A percentile compares a stretch with the other conserved stretches of the same genome.
Conservation (phyloP, 1,140 invertebrate genomes). For the Tetraneura akinire region DNA sequence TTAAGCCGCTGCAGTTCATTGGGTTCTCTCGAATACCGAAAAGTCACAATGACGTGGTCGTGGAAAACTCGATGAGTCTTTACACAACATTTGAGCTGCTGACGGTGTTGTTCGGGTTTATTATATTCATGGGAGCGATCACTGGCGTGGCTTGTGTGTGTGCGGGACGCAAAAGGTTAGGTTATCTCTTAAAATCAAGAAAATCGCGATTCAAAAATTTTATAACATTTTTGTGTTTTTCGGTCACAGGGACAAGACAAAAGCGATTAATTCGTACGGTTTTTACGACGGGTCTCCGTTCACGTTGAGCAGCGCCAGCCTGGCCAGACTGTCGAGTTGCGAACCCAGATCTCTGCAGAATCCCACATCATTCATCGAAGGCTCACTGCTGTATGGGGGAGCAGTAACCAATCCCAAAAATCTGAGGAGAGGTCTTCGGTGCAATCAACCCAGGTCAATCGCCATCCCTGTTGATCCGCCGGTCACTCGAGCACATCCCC, state of each 20-base stretch:
- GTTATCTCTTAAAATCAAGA: too few species aligned
- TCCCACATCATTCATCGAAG: constrained; percentile 57
- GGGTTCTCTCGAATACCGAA: constrained; percentile 39
- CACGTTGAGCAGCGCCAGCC: constrained; percentile 38
- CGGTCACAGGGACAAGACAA: not conserved
- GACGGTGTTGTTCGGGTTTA: constrained; percentile 65
- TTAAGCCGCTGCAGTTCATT: constrained; percentile 11
- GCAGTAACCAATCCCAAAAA: constrained; percentile 53
- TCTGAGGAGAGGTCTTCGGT: constrained; percentile 22
- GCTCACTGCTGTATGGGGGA: constrained; percentile 56
- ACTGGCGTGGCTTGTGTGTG: constrained; percentile 76
- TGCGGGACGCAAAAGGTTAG: constrained; percentile 35
- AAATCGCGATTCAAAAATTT: too few species aligned
- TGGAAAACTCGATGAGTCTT: constrained; percentile 26
- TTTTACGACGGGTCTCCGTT: constrained; percentile 46
- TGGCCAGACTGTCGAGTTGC: constrained; percentile 51
- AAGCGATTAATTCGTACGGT: not conserved
- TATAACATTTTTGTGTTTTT: too few species aligned
- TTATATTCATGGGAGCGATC: constrained; percentile 77
- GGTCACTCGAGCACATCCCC: not conserved
- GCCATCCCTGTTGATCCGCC: constrained; percentile 11
- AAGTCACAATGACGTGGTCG: not conserved
- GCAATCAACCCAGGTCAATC: not conserved
- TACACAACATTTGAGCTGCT: constrained; percentile 32
- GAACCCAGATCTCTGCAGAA: constrained; percentile 55